Evolutionary conservation across 2,113 vertebrate species (phyloP).

Genomic region (Plecotus auritus): DNA sequence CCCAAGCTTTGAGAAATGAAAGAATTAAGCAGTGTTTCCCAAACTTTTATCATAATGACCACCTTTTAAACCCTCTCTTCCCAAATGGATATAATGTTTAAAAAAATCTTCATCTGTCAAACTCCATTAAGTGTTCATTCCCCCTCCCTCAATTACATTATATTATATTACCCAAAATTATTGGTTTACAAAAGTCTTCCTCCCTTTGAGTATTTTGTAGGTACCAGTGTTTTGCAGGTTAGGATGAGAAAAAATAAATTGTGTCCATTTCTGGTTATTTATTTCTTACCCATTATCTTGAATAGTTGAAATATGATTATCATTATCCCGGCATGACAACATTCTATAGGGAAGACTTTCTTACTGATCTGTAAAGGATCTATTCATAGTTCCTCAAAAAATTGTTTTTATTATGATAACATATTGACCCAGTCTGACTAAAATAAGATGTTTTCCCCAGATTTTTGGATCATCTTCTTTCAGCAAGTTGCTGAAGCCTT

Average conservation of each 20-base stretch:
- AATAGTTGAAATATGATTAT: background rate
- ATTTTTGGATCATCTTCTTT: background rate
- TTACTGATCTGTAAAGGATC: background rate
- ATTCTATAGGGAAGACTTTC: background rate
- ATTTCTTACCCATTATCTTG: background rate
- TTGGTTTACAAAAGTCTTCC: background rate
- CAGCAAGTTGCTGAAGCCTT: background rate
- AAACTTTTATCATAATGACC: background rate
- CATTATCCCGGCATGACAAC: background rate
- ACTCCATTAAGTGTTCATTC: background rate
- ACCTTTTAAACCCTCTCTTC: background rate
- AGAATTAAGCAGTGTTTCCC: background rate
- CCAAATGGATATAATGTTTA: background rate
- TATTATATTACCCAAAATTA: background rate
- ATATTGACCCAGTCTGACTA: background rate
- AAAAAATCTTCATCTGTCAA: background rate
- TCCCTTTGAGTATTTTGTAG: background rate
- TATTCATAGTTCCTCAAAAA: background rate
- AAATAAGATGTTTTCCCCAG: background rate
- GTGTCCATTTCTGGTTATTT: background rate
- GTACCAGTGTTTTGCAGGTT: background rate
- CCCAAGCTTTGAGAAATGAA: constrained; percentile 6
- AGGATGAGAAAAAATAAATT: background rate
- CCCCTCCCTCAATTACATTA: background rate
- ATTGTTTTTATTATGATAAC: background rate